Percentiles rank a stretch among this genome's conserved stretches.
Evolutionary conservation across 2,797 vertebrate species (phyloP).

Genomic region (Martes flavigula): DNA sequence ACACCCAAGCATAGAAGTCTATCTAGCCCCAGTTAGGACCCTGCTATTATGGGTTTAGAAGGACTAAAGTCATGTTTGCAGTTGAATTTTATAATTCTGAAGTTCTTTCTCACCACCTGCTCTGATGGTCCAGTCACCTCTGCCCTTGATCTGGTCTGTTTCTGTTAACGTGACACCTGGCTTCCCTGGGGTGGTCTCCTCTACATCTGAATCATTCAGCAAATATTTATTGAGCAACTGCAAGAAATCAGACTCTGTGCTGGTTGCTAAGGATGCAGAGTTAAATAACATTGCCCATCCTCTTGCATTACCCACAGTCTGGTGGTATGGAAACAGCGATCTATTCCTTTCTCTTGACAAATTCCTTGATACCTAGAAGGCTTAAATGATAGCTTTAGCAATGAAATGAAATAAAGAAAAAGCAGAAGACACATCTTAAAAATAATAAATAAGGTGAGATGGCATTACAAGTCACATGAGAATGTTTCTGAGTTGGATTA

Average conservation of each 20-base stretch:
- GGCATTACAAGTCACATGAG: neutral
- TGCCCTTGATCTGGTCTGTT: neutral
- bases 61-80: neutral
- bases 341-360: constrained; percentile 37
- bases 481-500: neutral
- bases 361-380: neutral
- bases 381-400: constrained; percentile 32
- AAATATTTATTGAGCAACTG: constrained; percentile 68
- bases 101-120: neutral
- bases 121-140: neutral
- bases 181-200: neutral
- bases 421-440: neutral
- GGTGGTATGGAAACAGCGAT: neutral
- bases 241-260: constrained; percentile 1
- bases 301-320: neutral
- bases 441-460: neutral
- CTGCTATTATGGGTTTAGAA: neutral
- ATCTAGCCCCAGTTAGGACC: neutral
- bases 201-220: constrained; percentile 57
- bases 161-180: constrained; percentile 64
- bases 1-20: neutral
- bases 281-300: constrained; percentile 27
- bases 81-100: neutral
- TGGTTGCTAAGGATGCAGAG: constrained; percentile 60
- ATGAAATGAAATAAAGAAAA: constrained; percentile 28